Base-by-base conservation (phyloP, 2,113 vertebrate species). In the Baryphthengus martii region DNA sequence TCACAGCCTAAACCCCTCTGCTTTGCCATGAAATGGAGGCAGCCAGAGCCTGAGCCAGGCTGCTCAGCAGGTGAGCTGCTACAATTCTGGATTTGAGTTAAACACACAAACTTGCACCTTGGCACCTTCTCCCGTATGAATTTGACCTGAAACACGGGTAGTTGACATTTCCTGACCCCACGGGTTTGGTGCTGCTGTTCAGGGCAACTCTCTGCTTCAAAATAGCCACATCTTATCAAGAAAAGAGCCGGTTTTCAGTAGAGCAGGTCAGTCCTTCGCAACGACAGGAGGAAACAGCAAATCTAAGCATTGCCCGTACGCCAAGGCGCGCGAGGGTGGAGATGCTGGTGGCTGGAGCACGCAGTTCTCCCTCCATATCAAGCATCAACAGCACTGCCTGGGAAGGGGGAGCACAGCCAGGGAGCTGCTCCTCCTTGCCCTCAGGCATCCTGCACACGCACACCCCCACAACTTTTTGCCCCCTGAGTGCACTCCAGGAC, bases 251-350 rank as follows among this genome's bases (percentile, higher is more conserved):
- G 10, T 9, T 56, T 49, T 33, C 16, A 18, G 92, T 50, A 88
- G 37, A 58, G 45, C 45, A 53, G 56, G 37, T 40, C 49, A 18
- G 20, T 49, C 53, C 75, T 42, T n/a, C 2, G 0, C 0, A 1
- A 7, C 0, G 1, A 35, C 6, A 3, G 59, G 44, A 85, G 35
- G 55, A 68, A 90, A 55, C 56, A 56, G 56, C n/a, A 44, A 28
- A 33, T 28, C 13, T 2, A 2, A 62, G 58, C 5, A 0, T 23
- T 26, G 33, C 31, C 45, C 4, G 0, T 5, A 15, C 1, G 2
- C 40, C 0, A 3, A 81, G 35, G 29, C 53, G 61, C 8, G 0
- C 0, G 2, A 37, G 33, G 65, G 55, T 0, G 4, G 61, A 44
- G 58, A 14, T 0, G 7, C 55, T 15, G 16, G 12, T 33, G 72